Evolutionary conservation across 2,113 vertebrate species (phyloP), one percentile per base, ranked within the genome.

Genomic region (Planiliza haematocheilus): DNA sequence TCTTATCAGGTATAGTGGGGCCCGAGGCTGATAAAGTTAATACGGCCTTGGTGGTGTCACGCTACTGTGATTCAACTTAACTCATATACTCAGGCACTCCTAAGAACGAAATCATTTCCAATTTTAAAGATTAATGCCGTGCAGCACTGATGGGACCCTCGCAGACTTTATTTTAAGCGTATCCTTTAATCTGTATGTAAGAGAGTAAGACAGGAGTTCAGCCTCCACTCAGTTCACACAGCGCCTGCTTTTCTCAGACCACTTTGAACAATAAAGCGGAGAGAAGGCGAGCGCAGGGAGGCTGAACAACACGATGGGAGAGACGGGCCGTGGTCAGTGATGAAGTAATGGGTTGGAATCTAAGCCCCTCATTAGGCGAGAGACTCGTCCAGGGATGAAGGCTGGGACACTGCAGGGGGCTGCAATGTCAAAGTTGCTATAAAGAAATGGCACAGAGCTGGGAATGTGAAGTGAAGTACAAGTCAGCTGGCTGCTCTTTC

Each of bases 341-440:
- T 66, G 77, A 80, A 87, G 83, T 79, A 83, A 85, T 81, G 77
- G 73, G 45, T 66, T 52, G 57, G 57, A 79, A 79, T 84, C 36
- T 79, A 84, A 86, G 82, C 70, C 67, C 70, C 84, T 89, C 84
- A 86, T 90, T 86, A 89, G 79, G 70, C 76, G 50, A 12, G 42
- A 48, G 24, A 63, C 63, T 79, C 68, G 50, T 79, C 77, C 73
- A 82, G 69, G 66, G 74, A 79, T 77, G 74, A 74, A 77, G 74
- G 78, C 79, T 72, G 70, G 24, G 60, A 64, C 74, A 65, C 86
- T 77, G 84, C 73, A 56, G 87, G 84, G 79, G 81, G 79, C 66
- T 52, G 42, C 55, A 9, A 43, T 79, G 80, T 88, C 86, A 86
- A 61, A 76, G 82, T 70, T 71, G 72, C 66, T 76, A 63, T 76